Conservation (phyloP, 2,797 vertebrate genomes). For the Thalassophryne amazonica region DNA sequence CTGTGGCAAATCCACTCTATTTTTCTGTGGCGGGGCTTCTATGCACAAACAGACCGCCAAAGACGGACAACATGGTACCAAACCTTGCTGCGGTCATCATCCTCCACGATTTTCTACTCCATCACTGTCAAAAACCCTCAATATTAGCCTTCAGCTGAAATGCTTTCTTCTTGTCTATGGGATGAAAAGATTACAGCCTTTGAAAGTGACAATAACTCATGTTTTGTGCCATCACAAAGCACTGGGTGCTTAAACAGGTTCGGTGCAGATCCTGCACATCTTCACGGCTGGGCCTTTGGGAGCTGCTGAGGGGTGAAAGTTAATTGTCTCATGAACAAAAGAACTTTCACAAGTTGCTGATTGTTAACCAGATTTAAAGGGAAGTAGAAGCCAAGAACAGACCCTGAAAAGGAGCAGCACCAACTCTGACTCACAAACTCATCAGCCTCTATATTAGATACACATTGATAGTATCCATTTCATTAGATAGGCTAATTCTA, state of each 20-base stretch:
- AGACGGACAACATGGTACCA: background rate
- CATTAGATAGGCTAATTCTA: too few relatives aligned
- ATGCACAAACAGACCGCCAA: constrained; percentile 5
- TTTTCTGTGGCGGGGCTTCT: constrained; percentile 14
- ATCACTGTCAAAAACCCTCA: constrained; percentile 34
- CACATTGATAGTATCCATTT: too few relatives aligned
- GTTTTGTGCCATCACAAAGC: constrained; percentile 27
- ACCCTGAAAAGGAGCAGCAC: background rate
- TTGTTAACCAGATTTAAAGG: constrained; percentile 41
- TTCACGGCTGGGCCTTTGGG: constrained; percentile 32
- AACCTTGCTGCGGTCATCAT: constrained; percentile 46
- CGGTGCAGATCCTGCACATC: constrained; percentile 19
- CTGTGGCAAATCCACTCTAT: constrained; percentile 33
- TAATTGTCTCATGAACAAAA: constrained; percentile 58
- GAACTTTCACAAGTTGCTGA: constrained; percentile 23
- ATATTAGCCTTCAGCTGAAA: constrained; percentile 17
- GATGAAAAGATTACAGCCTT: constrained; percentile 40
- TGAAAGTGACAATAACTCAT: constrained; percentile 16
- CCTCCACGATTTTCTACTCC: constrained; percentile 26
- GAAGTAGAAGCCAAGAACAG: constrained; percentile 6
- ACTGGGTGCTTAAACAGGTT: constrained; percentile 64
- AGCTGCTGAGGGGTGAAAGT: constrained; percentile 60
- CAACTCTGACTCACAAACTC: constrained; percentile 18
- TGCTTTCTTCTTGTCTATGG: constrained; percentile 19
- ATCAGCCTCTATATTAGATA: too few relatives aligned